phyloP scores from a whole-genome alignment of 2,797 vertebrate species.

The Falco biarmicus region DNA sequence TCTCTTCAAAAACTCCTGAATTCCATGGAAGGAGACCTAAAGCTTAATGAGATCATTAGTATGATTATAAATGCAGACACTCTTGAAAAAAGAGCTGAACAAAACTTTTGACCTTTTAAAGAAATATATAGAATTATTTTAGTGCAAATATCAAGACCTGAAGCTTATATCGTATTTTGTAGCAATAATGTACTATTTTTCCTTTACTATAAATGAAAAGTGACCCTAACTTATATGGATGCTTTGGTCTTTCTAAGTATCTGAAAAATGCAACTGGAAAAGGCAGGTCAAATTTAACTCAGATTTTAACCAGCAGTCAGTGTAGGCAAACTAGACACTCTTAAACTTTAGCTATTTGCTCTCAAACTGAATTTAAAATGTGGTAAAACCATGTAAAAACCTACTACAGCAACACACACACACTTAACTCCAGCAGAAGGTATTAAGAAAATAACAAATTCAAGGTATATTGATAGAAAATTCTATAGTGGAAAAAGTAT shows the following conservation, averaged over 20 bases:
- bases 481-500: neutral
- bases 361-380: neutral
- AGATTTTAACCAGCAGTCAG: neutral
- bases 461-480: neutral
- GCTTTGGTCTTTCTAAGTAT: neutral
- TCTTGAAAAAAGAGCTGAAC: neutral
- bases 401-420: neutral
- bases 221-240: neutral
- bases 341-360: neutral
- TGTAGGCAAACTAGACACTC: neutral
- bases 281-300: neutral
- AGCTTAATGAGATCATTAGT: neutral
- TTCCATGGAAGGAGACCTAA: neutral
- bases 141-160: neutral
- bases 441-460: neutral
- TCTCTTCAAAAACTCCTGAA: neutral
- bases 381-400: neutral
- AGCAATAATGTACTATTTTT: neutral
- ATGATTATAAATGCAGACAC: neutral
- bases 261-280: neutral
- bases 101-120: neutral
- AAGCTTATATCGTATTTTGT: neutral
- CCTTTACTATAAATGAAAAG: neutral
- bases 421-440: neutral
- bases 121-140: neutral